Evolutionary conservation across 2,797 vertebrate genomes (phyloP).

Genomic region (Calcarius lapponicus): DNA sequence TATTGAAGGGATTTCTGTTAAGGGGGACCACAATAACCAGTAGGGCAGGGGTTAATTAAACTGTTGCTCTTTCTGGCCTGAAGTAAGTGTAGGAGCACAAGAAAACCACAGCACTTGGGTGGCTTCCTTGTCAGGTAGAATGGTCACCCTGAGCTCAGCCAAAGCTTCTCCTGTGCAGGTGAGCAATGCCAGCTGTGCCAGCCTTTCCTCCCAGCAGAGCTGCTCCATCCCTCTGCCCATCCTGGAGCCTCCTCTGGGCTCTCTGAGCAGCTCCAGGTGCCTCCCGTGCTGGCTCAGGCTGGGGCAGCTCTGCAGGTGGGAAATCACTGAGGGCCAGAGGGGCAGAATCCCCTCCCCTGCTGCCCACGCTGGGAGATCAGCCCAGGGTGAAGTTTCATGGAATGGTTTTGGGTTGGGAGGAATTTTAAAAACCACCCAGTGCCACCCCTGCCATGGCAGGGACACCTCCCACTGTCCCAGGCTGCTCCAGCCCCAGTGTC

Average conservation of each 20-base stretch:
- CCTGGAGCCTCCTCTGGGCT: neutral
- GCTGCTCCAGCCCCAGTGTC: neutral
- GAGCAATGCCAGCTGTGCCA: neutral
- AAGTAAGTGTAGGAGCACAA: neutral
- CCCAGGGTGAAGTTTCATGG: accelerated
- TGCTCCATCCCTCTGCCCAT: neutral
- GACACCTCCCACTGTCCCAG: neutral
- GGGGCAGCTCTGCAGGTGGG: neutral
- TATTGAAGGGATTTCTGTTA: neutral
- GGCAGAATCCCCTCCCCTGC: neutral
- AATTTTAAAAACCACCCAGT: accelerated
- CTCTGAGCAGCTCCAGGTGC: neutral
- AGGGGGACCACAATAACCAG: neutral
- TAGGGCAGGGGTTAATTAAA: neutral
- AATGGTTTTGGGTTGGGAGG: neutral
- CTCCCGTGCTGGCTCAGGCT: neutral
- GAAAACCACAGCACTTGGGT: neutral
- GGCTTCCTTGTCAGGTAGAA: neutral
- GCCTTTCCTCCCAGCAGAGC: neutral
- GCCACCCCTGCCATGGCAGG: neutral
- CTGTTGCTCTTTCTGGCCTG: neutral
- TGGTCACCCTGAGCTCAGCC: accelerated
- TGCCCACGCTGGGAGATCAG: accelerated
- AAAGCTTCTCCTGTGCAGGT: neutral
- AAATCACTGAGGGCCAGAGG: neutral